A percentile compares a stretch with the other conserved stretches of the same genome.
phyloP scores from a whole-genome alignment of 1,140 invertebrate species.

The Drosophila ironensis region DNA sequence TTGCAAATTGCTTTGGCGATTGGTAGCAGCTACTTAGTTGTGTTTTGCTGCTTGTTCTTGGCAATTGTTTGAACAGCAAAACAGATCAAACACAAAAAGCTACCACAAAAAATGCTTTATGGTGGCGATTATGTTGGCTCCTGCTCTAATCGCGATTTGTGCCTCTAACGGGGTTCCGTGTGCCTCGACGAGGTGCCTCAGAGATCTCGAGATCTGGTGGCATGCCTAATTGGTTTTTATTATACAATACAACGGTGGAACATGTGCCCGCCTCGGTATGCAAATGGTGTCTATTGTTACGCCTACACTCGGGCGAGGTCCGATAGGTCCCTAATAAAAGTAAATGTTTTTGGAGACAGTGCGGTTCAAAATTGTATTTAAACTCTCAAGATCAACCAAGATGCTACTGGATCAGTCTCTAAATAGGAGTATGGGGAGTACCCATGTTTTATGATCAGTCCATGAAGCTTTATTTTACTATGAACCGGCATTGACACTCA shows the following conservation, averaged over 20 bases:
- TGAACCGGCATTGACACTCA: too few species aligned
- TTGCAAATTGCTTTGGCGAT: constrained; percentile 79
- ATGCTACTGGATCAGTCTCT: too few species aligned
- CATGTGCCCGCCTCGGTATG: constrained; percentile 44
- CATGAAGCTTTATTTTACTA: too few species aligned
- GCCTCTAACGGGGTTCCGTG: constrained; percentile 4
- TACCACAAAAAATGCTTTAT: constrained; percentile 39
- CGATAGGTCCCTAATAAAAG: constrained; percentile 21
- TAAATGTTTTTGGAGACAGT: neutral
- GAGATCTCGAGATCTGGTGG: constrained; percentile 53
- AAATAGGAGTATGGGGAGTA: too few species aligned
- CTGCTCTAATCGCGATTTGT: constrained; percentile 43
- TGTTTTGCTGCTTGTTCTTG: constrained; percentile 71
- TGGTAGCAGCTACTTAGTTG: constrained; percentile 79
- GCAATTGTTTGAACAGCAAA: constrained; percentile 73
- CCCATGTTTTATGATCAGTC: too few species aligned
- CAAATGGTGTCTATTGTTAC: constrained; percentile 75
- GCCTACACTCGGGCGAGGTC: constrained; percentile 53
- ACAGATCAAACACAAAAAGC: constrained; percentile 16
- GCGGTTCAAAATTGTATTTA: neutral
- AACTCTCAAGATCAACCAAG: neutral
- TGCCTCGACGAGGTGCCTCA: constrained; percentile 2
- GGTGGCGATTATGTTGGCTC: constrained; percentile 47
- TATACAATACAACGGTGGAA: constrained; percentile 16
- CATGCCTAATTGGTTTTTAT: constrained; percentile 72